Evolutionary conservation across 2,888 invertebrate species (phyloP).

Genomic region (Noctua fimbriata): DNA sequence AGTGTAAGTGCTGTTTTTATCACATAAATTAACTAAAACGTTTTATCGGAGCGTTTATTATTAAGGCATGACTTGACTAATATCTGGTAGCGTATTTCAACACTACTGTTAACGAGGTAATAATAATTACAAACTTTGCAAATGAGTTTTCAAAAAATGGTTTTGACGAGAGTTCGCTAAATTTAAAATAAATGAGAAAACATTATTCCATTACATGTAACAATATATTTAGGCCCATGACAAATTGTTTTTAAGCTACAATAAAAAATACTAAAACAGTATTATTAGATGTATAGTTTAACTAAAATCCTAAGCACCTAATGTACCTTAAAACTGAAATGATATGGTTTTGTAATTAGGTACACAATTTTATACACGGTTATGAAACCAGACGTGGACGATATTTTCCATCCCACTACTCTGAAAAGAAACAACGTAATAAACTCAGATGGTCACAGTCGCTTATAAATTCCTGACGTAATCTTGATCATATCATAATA

Average conservation of each 20-base stretch:
- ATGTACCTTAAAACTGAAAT: no score
- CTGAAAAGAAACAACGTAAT: no score
- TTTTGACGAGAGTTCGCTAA: background rate
- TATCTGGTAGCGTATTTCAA: background rate
- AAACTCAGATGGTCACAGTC: no score
- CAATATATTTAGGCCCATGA: background rate
- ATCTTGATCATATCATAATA: no score
- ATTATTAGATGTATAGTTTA: no score
- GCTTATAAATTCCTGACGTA: no score
- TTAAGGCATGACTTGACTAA: background rate
- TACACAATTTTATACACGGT: no score
- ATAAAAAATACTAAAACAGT: background rate
- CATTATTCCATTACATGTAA: background rate
- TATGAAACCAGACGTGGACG: no score
- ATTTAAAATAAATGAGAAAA: background rate
- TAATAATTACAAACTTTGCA: no score
- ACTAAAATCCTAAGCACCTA: no score
- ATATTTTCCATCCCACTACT: no score
- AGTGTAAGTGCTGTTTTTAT: background rate
- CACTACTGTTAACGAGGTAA: background rate
- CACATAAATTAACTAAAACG: background rate
- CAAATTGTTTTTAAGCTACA: background rate
- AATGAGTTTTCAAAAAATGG: conserved; percentile 9
- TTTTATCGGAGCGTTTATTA: background rate
- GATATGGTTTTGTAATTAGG: no score